Conservation (phyloP, 2,113 vertebrate genomes). For the Varanus komodoensis region DNA sequence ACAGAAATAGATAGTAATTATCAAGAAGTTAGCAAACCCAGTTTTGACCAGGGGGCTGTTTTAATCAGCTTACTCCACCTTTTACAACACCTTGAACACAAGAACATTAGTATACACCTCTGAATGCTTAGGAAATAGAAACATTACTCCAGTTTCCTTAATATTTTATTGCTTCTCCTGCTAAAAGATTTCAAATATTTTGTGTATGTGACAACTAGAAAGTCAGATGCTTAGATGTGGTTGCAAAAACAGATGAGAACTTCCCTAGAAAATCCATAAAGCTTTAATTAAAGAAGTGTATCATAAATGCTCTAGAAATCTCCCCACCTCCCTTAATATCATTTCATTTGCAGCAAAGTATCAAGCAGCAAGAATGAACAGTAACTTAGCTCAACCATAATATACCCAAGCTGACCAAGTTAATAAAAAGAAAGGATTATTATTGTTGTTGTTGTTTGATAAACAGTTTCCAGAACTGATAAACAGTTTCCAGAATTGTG, state of each 20-base stretch:
- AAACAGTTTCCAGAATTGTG: background rate
- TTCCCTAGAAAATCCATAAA: background rate
- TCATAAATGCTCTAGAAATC: background rate
- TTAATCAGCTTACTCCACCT: background rate
- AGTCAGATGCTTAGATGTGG: too few species aligned
- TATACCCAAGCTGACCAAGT: background rate
- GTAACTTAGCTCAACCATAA: background rate
- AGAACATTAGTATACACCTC: background rate
- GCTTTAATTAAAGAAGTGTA: background rate
- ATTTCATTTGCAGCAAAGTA: background rate
- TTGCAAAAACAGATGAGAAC: background rate
- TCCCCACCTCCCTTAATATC: background rate
- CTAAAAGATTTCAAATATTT: background rate
- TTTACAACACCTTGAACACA: too few species aligned
- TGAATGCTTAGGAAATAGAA: background rate
- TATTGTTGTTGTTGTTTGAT: background rate
- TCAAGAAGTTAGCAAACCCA: background rate
- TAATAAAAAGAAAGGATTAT: too few species aligned
- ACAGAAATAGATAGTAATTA: conserved; percentile 37
- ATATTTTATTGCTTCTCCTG: background rate
- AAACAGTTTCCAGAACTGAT: background rate
- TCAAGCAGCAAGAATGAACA: background rate
- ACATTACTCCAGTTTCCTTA: background rate
- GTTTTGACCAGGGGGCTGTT: background rate
- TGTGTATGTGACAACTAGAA: background rate